Conservation (phyloP, 2,113 vertebrate species). For the Empidonax traillii region DNA sequence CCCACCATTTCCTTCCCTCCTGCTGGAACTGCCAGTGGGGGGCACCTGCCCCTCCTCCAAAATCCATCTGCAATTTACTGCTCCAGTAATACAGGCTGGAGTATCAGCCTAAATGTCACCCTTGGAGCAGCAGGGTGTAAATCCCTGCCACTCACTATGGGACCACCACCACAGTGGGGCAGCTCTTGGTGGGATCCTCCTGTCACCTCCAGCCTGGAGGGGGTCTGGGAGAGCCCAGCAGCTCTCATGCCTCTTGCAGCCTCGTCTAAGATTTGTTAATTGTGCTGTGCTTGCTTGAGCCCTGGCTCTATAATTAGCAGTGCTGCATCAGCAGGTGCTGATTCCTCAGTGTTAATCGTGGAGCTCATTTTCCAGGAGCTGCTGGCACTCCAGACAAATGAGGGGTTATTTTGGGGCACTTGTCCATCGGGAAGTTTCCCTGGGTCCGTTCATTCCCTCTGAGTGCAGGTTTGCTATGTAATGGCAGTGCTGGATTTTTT, state of each 20-base stretch:
- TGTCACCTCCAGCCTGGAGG: not conserved
- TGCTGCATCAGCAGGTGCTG: not conserved
- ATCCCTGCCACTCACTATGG: accelerated
- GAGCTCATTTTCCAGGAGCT: slow-evolving; percentile 6
- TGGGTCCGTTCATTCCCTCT: accelerated
- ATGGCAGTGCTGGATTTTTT: not conserved
- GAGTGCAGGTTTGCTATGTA: not conserved
- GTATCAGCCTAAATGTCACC: not conserved
- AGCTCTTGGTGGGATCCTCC: not conserved
- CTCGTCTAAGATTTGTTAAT: not conserved
- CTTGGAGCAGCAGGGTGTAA: not conserved
- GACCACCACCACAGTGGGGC: accelerated
- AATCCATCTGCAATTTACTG: not conserved
- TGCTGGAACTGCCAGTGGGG: not conserved
- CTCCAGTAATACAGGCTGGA: not conserved
- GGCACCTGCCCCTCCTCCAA: not conserved
- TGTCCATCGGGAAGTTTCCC: not conserved
- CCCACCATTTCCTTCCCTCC: not conserved
- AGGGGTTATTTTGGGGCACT: slow-evolving; percentile 8
- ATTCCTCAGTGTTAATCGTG: accelerated
- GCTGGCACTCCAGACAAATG: not conserved
- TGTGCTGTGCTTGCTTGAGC: not conserved
- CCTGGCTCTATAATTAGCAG: not conserved
- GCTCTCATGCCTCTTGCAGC: not conserved
- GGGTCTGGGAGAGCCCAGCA: not conserved